Evolutionary conservation across 2,888 invertebrate species (phyloP).

Genomic region (Trachelus iudaicus): DNA sequence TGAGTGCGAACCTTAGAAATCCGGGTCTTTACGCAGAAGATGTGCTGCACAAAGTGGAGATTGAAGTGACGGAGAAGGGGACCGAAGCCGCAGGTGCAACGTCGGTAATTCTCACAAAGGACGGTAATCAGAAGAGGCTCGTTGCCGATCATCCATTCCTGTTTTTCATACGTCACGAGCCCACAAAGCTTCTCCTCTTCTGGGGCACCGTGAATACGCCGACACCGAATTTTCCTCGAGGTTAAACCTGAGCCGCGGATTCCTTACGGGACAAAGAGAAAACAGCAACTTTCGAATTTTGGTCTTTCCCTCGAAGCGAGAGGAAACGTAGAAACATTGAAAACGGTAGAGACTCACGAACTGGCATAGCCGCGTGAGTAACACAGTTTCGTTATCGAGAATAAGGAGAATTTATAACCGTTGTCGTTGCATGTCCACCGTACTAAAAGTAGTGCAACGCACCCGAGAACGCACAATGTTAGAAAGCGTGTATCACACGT

Average conservation of each 20-base stretch:
- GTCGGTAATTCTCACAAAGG: constrained; percentile 69
- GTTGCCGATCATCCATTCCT: constrained; percentile 77
- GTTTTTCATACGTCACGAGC: constrained; percentile 78
- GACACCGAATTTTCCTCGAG: constrained; percentile 48
- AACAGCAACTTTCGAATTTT: too few relatives aligned
- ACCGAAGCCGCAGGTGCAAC: constrained; percentile 80
- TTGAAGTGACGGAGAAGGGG: constrained; percentile 75
- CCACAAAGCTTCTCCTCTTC: constrained; percentile 75
- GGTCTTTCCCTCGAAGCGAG: too few relatives aligned
- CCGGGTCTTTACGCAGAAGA: constrained; percentile 74
- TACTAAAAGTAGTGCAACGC: too few relatives aligned
- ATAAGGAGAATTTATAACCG: too few relatives aligned
- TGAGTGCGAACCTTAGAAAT: constrained; percentile 64
- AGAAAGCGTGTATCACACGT: too few relatives aligned
- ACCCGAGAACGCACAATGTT: too few relatives aligned
- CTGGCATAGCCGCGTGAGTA: too few relatives aligned
- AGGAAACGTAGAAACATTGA: too few relatives aligned
- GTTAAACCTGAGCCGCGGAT: not conserved
- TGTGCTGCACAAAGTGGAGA: constrained; percentile 75
- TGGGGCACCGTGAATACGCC: constrained; percentile 77
- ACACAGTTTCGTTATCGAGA: too few relatives aligned
- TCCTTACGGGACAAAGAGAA: constrained; percentile 4
- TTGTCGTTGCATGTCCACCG: too few relatives aligned
- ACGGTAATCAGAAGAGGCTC: constrained; percentile 67
- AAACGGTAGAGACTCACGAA: too few relatives aligned